Conservation (phyloP, 2,888 invertebrate species). For the Drosophila fulvimacula region DNA sequence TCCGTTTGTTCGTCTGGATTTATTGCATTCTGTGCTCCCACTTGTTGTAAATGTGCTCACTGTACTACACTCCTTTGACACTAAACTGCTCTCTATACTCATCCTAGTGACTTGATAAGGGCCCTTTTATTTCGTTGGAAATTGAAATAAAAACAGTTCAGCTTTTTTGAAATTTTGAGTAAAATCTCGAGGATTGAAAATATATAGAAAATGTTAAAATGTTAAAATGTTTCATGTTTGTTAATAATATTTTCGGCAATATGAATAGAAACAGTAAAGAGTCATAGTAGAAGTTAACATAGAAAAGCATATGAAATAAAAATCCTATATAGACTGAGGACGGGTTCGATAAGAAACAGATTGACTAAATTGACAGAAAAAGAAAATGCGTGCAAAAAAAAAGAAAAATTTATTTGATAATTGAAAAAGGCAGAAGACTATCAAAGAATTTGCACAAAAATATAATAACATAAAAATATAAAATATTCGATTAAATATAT, state of each 20-base stretch:
- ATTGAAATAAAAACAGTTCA: constrained; percentile 3
- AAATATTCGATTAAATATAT: not conserved
- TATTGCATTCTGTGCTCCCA: not conserved
- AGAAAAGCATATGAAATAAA: too few species aligned
- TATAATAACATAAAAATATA: too few species aligned
- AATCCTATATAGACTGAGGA: too few species aligned
- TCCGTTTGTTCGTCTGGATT: not conserved
- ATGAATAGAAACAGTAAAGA: too few species aligned
- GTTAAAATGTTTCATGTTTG: not conserved
- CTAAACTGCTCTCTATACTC: constrained; percentile 6
- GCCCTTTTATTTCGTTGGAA: not conserved
- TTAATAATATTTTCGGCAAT: not conserved
- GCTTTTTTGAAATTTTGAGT: constrained; percentile 36
- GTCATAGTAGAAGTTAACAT: too few species aligned
- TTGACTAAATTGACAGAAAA: too few species aligned
- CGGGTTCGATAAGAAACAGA: too few species aligned
- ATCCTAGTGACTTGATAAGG: constrained; percentile 8
- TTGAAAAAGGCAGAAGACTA: too few species aligned
- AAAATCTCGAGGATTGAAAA: constrained; percentile 6
- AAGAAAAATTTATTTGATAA: too few species aligned
- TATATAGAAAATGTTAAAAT: not conserved
- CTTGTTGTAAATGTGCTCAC: not conserved
- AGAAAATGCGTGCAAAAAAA: too few species aligned
- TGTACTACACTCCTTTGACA: not conserved
- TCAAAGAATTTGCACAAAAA: too few species aligned